A percentile compares a stretch with the other conserved stretches of the same genome.
Conservation (phyloP, 1,140 invertebrate species). For the Tenebrio molitor region DNA sequence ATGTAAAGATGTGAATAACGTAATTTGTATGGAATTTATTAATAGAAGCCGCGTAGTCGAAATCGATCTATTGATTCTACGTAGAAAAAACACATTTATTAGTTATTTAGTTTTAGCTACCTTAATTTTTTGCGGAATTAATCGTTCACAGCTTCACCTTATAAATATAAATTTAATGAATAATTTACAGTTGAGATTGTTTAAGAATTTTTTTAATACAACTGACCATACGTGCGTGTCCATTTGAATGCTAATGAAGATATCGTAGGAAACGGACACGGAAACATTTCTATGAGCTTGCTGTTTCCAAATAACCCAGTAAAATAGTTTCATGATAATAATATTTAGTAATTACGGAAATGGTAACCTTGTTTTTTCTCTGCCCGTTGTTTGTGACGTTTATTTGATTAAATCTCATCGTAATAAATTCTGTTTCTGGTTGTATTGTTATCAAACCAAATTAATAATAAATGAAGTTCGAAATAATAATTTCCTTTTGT, state of each 20-base stretch:
- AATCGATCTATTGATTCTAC: too few species aligned
- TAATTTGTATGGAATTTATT: too few species aligned
- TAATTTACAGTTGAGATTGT: too few species aligned
- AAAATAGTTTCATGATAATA: slow-evolving; percentile 22
- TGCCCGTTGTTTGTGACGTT: neutral
- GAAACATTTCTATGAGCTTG: slow-evolving; percentile 11
- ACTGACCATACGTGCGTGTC: too few species aligned
- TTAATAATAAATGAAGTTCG: slow-evolving; percentile 33
- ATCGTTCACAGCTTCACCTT: too few species aligned
- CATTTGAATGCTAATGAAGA: slow-evolving; percentile 1
- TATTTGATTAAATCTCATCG: neutral
- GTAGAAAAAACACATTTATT: too few species aligned
- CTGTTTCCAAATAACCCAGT: slow-evolving; percentile 15
- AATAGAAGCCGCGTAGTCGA: too few species aligned
- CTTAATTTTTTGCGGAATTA: too few species aligned
- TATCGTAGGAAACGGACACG: slow-evolving; percentile 26
- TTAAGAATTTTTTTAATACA: too few species aligned
- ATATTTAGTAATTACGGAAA: slow-evolving; percentile 1
- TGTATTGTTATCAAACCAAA: neutral
- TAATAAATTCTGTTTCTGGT: slow-evolving; percentile 19
- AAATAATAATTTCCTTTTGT: slow-evolving; percentile 36
- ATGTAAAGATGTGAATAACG: too few species aligned
- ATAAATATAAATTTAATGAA: too few species aligned
- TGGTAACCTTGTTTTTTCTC: neutral
- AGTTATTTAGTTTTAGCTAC: too few species aligned